Conservation (phyloP, 2,888 invertebrate species). For the Chirona hameri region DNA sequence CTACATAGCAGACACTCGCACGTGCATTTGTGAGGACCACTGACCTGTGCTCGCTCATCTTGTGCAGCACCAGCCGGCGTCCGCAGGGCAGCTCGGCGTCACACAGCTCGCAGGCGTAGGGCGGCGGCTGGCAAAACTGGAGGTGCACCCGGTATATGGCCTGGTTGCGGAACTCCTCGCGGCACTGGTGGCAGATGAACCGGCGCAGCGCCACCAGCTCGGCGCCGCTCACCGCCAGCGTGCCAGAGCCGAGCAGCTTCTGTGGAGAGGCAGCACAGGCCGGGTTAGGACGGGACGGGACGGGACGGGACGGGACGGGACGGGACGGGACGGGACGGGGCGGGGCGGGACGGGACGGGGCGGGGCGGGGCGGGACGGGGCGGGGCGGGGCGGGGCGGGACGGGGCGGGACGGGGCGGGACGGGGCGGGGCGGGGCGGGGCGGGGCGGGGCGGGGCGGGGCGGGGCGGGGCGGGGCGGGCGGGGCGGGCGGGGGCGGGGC, state of each 20-base stretch:
- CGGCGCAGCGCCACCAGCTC: conserved; percentile 37
- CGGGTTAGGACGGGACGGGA: too few species aligned
- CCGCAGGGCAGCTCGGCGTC: conserved; percentile 30
- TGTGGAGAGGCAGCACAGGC: neutral
- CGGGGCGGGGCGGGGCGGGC: neutral
- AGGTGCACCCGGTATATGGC: conserved; percentile 38
- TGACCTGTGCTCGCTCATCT: conserved; percentile 38
- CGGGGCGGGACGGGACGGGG: too few species aligned
- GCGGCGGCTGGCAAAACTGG: conserved; percentile 37
- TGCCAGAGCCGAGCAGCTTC: neutral
- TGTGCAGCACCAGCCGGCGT: conserved; percentile 37
- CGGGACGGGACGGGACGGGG: neutral
- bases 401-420: neutral
- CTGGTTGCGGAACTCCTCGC: conserved; percentile 37
- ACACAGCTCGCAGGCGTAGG: conserved; percentile 38
- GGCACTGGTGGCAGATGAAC: conserved; percentile 38
- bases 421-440: neutral
- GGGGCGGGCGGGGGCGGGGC: neutral
- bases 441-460: neutral
- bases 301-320: neutral
- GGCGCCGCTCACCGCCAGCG: neutral
- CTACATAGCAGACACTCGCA: too few species aligned
- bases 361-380: too few species aligned
- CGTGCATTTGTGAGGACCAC: neutral
- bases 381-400: neutral